Evolutionary conservation across 2,797 vertebrate species (phyloP).

Genomic region (Lutjanus campechanus): DNA sequence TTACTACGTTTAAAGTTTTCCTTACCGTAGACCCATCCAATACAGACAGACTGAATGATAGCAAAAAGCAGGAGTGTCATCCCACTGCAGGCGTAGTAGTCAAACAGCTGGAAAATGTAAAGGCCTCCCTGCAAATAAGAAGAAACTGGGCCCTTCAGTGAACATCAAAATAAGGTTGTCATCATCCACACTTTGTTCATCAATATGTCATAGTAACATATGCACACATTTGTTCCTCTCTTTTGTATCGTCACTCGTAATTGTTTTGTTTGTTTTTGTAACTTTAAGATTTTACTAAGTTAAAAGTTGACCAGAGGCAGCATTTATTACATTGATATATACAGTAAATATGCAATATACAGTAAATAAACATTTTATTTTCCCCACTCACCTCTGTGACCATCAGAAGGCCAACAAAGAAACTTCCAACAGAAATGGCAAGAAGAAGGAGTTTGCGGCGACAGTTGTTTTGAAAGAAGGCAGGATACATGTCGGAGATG

Average conservation of each 20-base stretch:
- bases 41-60: slow-evolving; percentile 82
- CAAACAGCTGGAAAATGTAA: slow-evolving; percentile 87
- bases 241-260: not conserved
- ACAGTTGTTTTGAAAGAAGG: slow-evolving; percentile 86
- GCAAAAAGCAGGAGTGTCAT: slow-evolving; percentile 85
- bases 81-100: slow-evolving; percentile 88
- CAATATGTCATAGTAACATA: no score
- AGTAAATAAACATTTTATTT: not conserved
- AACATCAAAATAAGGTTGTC: not conserved
- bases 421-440: slow-evolving; percentile 85
- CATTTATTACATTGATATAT: not conserved
- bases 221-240: not conserved
- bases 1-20: not conserved
- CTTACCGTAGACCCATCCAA: slow-evolving; percentile 88
- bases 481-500: slow-evolving; percentile 92
- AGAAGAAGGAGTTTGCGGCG: slow-evolving; percentile 92
- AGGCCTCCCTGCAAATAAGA: slow-evolving; percentile 83
- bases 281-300: no score
- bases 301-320: not conserved
- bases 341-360: not conserved
- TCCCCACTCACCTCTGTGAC: slow-evolving; percentile 90
- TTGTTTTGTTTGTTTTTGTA: not conserved
- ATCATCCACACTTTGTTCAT: not conserved
- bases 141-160: slow-evolving; percentile 3
- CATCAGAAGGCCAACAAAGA: slow-evolving; percentile 91